Conservation (phyloP, 2,797 vertebrate genomes). For the Haliaeetus albicilla region DNA sequence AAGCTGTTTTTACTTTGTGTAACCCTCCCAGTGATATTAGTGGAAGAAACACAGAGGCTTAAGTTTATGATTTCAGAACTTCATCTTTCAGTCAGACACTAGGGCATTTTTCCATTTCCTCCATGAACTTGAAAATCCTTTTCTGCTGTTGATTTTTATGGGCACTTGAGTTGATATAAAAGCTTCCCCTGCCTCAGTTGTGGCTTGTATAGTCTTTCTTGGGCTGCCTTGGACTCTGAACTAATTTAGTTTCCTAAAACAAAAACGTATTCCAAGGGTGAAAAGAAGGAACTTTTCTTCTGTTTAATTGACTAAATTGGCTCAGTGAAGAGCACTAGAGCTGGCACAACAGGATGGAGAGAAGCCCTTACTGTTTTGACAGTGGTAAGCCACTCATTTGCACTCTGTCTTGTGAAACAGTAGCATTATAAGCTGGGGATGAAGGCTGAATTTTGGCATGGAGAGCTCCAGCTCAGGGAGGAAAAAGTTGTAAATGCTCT, state of each 20-base stretch:
- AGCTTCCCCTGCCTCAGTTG: not conserved
- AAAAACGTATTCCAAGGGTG: not conserved
- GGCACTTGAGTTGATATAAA: not conserved
- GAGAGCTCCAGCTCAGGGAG: not conserved
- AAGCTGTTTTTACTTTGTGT: not conserved
- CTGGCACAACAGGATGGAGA: not conserved
- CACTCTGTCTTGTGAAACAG: not conserved
- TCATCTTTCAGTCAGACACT: not conserved
- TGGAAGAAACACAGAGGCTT: not conserved
- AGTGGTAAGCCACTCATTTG: not conserved
- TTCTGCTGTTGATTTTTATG: not conserved
- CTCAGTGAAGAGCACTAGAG: not conserved
- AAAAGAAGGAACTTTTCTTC: not conserved
- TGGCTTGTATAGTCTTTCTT: not conserved
- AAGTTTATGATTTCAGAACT: not conserved
- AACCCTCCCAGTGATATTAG: not conserved
- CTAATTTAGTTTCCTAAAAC: not conserved
- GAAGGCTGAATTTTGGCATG: not conserved
- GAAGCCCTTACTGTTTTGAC: not conserved
- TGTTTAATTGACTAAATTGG: constrained; percentile 5
- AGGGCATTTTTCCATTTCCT: not conserved
- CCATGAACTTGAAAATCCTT: not conserved
- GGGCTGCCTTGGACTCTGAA: not conserved
- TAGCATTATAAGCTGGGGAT: not conserved
- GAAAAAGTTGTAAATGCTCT: not conserved